phyloP scores from a whole-genome alignment of 2,797 vertebrate genomes.

The Vireo griseus region DNA sequence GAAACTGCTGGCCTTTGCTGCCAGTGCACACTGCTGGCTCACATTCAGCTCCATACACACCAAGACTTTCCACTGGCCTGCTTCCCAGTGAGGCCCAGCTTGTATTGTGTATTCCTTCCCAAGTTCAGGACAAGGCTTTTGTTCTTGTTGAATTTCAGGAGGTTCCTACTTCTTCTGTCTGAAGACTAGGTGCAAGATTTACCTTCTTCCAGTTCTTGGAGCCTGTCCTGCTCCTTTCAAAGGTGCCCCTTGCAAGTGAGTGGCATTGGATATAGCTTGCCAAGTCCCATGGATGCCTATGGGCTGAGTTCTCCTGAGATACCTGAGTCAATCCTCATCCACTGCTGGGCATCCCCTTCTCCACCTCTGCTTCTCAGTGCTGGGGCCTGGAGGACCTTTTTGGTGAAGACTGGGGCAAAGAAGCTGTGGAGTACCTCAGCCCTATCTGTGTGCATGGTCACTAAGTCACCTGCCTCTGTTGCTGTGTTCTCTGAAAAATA shows the following conservation, averaged over 20 bases:
- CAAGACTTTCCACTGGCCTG: not conserved
- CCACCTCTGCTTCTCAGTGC: rapidly evolving
- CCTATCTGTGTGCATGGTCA: not conserved
- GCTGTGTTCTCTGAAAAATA: not conserved
- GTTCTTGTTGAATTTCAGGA: not conserved
- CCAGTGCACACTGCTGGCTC: not conserved
- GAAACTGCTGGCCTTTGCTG: not conserved
- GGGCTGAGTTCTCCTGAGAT: not conserved
- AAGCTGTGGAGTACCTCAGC: not conserved
- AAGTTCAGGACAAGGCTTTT: not conserved
- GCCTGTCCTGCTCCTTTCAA: not conserved
- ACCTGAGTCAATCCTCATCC: not conserved
- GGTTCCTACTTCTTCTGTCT: not conserved
- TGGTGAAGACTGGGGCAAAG: not conserved
- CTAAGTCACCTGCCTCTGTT: not conserved
- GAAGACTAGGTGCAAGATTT: not conserved
- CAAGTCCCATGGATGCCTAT: rapidly evolving
- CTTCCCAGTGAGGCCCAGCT: not conserved
- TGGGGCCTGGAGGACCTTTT: not conserved
- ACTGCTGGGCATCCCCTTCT: not conserved
- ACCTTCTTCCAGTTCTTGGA: not conserved
- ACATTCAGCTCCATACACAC: rapidly evolving
- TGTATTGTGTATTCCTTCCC: not conserved
- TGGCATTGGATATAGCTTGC: not conserved
- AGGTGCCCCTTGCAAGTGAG: not conserved